These are phyloP conservation scores for Drosophila formosana DNA, from an alignment of 2,888 invertebrate genomes.

Conservation along the genomic window DNA sequence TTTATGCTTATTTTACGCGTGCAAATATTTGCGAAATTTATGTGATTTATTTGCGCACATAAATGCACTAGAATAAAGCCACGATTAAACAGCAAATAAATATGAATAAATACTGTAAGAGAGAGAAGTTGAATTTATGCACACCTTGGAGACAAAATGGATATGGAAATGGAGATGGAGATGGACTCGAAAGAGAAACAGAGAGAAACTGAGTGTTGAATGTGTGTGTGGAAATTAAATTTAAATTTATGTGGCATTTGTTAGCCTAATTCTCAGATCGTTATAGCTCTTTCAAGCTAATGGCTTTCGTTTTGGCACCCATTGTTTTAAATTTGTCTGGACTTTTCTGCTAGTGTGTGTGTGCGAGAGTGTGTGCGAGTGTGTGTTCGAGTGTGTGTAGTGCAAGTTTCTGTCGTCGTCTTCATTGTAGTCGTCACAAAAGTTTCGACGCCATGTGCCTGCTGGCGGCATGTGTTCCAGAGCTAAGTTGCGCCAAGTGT, in stretches of 20 bases:
- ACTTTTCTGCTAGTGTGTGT: constrained; percentile 41
- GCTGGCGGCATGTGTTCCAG: constrained; percentile 80
- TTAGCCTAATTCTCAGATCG: constrained; percentile 33
- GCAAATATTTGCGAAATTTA: not conserved
- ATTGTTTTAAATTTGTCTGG: constrained; percentile 67
- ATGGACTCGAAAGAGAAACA: not conserved
- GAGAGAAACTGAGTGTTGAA: not conserved
- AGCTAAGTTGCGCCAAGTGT: constrained; percentile 76
- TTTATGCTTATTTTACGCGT: not conserved
- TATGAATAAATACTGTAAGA: not conserved
- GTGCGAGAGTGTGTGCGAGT: constrained; percentile 22
- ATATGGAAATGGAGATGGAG: not conserved
- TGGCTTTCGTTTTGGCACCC: constrained; percentile 53
- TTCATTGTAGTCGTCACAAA: constrained; percentile 75
- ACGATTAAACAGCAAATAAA: not conserved
- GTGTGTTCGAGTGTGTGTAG: constrained; percentile 34
- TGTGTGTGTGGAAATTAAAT: constrained; percentile 17
- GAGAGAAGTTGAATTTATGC: not conserved
- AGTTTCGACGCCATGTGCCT: constrained; percentile 77
- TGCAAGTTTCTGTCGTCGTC: constrained; percentile 76
- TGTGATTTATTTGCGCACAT: not conserved
- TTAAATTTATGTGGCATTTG: constrained; percentile 37
- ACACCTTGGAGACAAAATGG: not conserved
- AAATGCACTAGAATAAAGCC: not conserved
- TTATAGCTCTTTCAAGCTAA: constrained; percentile 48